Evolutionary conservation across 30 jellyfish, hydroid and myxozoan species (phyloP), one percentile per base, ranked within the genome.

Genomic region (Sanderia malayensis): DNA sequence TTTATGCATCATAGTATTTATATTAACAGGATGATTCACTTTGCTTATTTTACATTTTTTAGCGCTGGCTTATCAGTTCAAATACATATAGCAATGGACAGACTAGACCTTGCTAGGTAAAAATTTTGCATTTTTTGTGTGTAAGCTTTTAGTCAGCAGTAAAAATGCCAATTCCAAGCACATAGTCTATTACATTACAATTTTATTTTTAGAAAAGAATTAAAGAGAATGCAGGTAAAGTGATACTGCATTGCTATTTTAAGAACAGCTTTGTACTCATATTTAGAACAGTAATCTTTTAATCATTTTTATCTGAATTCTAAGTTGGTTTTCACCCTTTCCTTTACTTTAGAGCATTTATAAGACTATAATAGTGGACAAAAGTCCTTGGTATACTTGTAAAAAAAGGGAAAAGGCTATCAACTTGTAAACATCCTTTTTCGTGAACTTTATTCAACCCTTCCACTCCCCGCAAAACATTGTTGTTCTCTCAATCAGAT

Each of bases 31-130:
- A n/a, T n/a, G n/a, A n/a, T n/a, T n/a, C n/a, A n/a, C n/a, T n/a
- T n/a, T n/a, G n/a, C n/a, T n/a, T n/a, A n/a, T n/a, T n/a, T n/a
- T n/a, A 41, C 15, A 41, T 41, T 41, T 72, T 46, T 11, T 59
- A 89, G 97, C 25, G 93, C 91, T 0, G 95, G 95, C 27, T 66
- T 89, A 32, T 82, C 97, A 47, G 97, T 81, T 2, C 97, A 89
- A 71, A 89, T 89, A 27, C 82, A 81, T 52, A 8, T 89, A 46
- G 87, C 88, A 28, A 76, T 89, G 81, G 94, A 89, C 32, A 58
- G 97, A 44, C 75, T 89, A 4, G 97, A 89, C 46, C 86, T 89
- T 29, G 97, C 97, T 31, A 89, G 89, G 97, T 89, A 64, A 58
- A 26, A 32, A 11, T 24, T 1, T 60, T 2, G 28, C 20, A 0